A percentile compares a stretch with the other conserved stretches of the same genome.
Evolutionary conservation across 2,888 invertebrate species (phyloP).

Genomic region (Tetrapedia diversipes): DNA sequence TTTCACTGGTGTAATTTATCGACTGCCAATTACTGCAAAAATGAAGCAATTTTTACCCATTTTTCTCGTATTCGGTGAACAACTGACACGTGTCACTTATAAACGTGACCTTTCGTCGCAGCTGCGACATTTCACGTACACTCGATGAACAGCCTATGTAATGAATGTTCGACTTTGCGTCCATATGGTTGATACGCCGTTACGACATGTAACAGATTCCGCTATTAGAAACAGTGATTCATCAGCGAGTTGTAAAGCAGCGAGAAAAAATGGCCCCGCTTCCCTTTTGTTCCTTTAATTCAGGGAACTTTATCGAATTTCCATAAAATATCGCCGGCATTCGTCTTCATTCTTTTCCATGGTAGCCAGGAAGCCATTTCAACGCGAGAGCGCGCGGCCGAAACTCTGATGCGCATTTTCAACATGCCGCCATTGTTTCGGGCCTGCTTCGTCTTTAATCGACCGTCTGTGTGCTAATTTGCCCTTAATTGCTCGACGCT

Average conservation of each 20-base stretch:
- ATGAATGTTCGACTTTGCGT: conserved; percentile 44
- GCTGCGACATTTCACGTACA: conserved; percentile 32
- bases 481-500: conserved; percentile 22
- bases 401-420: conserved; percentile 12
- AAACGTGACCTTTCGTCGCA: conserved; percentile 13
- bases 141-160: conserved; percentile 25
- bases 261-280: conserved; percentile 19
- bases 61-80: too few species aligned
- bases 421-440: conserved; percentile 8
- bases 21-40: neutral
- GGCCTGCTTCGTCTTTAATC: conserved; percentile 31
- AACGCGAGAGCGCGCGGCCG: conserved; percentile 2
- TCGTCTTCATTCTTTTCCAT: conserved; percentile 40
- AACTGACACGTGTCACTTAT: neutral
- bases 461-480: conserved; percentile 28
- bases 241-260: conserved; percentile 29
- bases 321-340: conserved; percentile 44
- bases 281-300: conserved; percentile 40
- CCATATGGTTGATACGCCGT: conserved; percentile 27
- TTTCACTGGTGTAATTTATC: neutral
- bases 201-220: conserved; percentile 42
- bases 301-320: conserved; percentile 48
- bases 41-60: neutral
- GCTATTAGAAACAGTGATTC: conserved; percentile 35
- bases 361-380: neutral